Evolutionary conservation across 2,888 invertebrate species (phyloP).

Genomic region (Lepidochrysops patricia): DNA sequence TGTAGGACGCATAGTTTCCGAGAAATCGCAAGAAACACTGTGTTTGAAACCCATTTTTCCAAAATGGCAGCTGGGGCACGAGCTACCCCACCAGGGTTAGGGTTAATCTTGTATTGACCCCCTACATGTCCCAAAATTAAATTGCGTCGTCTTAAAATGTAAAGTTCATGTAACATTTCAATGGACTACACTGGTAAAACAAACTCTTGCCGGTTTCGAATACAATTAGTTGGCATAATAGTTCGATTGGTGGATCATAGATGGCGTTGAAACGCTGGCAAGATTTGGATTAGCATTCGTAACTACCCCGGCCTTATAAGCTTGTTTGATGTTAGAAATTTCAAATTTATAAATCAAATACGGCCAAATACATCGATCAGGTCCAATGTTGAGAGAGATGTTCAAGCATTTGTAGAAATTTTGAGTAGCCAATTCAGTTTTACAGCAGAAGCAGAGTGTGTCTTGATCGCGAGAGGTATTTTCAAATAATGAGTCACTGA

Average conservation of each 20-base stretch:
- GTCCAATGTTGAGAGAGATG: not conserved
- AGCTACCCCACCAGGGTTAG: too few species aligned
- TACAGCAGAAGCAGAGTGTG: not conserved
- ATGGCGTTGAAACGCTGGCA: not conserved
- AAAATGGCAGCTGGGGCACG: too few species aligned
- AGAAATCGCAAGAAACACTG: too few species aligned
- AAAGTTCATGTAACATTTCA: too few species aligned
- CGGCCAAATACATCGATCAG: not conserved
- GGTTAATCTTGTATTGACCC: too few species aligned
- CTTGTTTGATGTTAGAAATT: not conserved
- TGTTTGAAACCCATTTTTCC: too few species aligned
- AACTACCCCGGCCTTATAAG: not conserved
- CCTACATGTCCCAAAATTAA: too few species aligned
- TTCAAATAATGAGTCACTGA: not conserved
- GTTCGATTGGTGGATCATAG: not conserved
- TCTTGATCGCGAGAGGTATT: not conserved
- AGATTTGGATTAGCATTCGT: not conserved
- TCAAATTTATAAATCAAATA: not conserved
- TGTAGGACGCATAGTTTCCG: too few species aligned
- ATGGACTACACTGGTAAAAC: not conserved
- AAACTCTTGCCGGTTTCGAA: not conserved
- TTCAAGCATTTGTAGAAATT: constrained; percentile 10
- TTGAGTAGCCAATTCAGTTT: not conserved
- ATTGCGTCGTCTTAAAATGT: too few species aligned
- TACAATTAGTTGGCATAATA: not conserved